Evolutionary conservation across 1,140 invertebrate species (phyloP).

Genomic region (Laodelphax striatellus): DNA sequence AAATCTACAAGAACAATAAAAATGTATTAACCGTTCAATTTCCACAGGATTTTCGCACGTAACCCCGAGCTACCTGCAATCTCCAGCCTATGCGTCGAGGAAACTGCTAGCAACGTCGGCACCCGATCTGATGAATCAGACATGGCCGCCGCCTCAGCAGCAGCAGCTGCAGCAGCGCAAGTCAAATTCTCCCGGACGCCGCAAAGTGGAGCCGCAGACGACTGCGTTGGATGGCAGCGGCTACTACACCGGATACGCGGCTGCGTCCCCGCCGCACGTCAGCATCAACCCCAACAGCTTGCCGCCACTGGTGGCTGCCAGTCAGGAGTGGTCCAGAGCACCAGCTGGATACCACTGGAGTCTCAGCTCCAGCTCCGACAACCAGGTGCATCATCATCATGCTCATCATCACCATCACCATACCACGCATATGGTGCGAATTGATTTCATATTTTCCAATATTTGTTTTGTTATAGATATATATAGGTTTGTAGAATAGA

Average conservation of each 20-base stretch:
- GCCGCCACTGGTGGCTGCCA: background rate
- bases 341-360: too few relatives aligned
- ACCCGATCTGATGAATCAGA: background rate
- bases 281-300: background rate
- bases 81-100: background rate
- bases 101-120: background rate
- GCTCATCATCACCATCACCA: too few relatives aligned
- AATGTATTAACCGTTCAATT: too few relatives aligned
- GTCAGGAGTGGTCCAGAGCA: background rate
- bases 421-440: too few relatives aligned
- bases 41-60: background rate
- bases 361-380: too few relatives aligned
- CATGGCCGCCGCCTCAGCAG: background rate
- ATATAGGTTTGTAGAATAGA: too few relatives aligned
- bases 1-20: too few relatives aligned
- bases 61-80: background rate
- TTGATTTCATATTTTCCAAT: too few relatives aligned
- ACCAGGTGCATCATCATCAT: too few relatives aligned
- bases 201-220: background rate
- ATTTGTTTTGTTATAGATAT: too few relatives aligned
- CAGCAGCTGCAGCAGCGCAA: background rate
- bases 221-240: background rate
- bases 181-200: background rate
- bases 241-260: background rate
- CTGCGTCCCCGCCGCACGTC: background rate